Base-by-base conservation (phyloP, 2,797 vertebrate species). In the Melanotaenia nigrans region DNA sequence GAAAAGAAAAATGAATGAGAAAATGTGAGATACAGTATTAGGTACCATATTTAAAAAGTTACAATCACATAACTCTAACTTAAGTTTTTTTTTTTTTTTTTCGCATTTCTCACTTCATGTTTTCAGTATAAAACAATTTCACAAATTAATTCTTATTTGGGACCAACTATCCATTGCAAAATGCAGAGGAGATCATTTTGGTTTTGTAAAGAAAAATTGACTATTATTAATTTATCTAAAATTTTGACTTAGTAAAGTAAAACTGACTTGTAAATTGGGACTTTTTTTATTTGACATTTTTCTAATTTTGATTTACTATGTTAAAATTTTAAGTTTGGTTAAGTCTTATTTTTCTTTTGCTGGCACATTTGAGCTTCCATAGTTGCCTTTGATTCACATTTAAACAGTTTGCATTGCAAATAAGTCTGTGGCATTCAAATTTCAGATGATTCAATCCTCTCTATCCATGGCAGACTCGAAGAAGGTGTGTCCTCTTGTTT, bases 371-470 rank as follows among this genome's bases (percentile, higher is more conserved):
- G 32, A 9, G 22, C 69, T 81, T 61, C 70, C 3, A 20, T 9
- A 67, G 71, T 25, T 49, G 45, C 51, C 61, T 16, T 1, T 61
- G 57, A 22, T 72, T 45, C 42, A 24, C 24, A 47, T 58, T 36
- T 42, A 68, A 74, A 78, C 65, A 38, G 24, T 89, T 85, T 90
- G 75, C 87, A 75, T 78, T 70, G 87, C 67, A 89, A 89, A 87
- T 33, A 33, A 69, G 58, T 74, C 40, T 4, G 54, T 67, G 60
- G 71, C 68, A 85, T 92, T 99, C 93, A 99, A 90, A 99, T 99
- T 90, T 99, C 97, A 0, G 97, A 99, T 18, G 97, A 97, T 87
- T 99, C 97, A 0, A 97, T 96, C 66, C 95, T 94, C 62, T 98
- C 96, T 18, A 97, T 98, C 97, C 97, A 99, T 0, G 97, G 95